Base-by-base conservation (phyloP, 2,797 vertebrate species). In the Prionace glauca region DNA sequence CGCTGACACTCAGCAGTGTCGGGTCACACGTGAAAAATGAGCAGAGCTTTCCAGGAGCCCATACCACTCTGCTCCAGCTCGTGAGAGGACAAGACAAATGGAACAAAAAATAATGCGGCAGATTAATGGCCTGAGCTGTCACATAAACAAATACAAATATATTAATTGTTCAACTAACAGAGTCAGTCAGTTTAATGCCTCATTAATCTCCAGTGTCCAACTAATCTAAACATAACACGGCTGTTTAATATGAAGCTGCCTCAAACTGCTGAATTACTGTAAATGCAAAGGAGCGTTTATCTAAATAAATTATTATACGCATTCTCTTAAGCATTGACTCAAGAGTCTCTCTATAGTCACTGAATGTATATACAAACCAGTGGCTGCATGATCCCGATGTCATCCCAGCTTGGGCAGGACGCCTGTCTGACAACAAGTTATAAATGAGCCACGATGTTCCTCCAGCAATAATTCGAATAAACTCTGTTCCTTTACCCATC, bases 121-220 rank as follows among this genome's bases (percentile, higher is more conserved):
- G 90, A 92, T 67, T 92, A 67, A 92, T 69, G 90, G 32, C 90
- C 69, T 72, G 93, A 94, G 71, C 45, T 77, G 71, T 95, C 71
- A 77, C 93, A 95, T 56, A 56, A 74, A 56, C 50, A 95, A 77
- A 95, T 95, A 72, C 45, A 74, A 95, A 94, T 74, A 72, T 74
- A 77, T 95, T 95, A 95, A 95, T 95, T 95, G 93, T 56, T 95
- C 71, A 77, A 56, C 69, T 77, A 95, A 72, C 69, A n/a, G 71
- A 95, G 45, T 60, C 93, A 56, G 93, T 77, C 93, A 95, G 26
- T 95, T 95, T 95, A 72, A 95, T 50, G 93, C 71, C 71, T 95
- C 93, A 95, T 95, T 95, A 95, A 95, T 74, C 69, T 95, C 45
- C 29, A 60, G 45, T 74, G 69, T 95, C 71, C 50, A 95, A 95